Evolutionary conservation across 2,888 invertebrate species (phyloP), one percentile per base, ranked within the genome.

Genomic region (Plemyria rubiginata): DNA sequence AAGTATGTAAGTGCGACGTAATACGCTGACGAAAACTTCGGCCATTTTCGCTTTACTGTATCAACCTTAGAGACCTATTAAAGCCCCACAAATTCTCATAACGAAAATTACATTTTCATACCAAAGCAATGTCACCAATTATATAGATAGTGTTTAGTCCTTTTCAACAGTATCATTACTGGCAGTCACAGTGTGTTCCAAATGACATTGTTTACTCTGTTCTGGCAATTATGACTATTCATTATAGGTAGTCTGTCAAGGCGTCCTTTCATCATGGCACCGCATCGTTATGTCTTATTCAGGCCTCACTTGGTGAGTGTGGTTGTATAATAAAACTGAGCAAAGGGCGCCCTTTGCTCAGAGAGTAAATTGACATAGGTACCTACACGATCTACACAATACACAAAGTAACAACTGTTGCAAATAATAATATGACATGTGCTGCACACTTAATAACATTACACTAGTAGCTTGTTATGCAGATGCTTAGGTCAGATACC

Each of bases 151-250:
- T 53, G 45, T 56, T 55, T 55, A 65, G 67, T 65, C 66, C 67
- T 60, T 66, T 62, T 60, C 54, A 57, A 68, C 56, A 59, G 54
- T 62, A 66, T 70, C 60, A 72, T 73, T 70, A 72, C 57, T 61
- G 59, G 43, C 59, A n/a, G n/a, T n/a, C n/a, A 66, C 67, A 81
- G 80, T 79, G 80, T 79, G 81, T 80, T 76, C 80, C 73, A 69
- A 67, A 70, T 79, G 78, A 75, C 80, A 80, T 81, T 81, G 75
- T 72, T 45, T 70, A 68, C 65, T 66, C 65, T 62, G 59, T 41
- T 16, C 68, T 69, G 72, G 81, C 80, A 86, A 87, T 88, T 86
- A 88, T 86, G 85, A 86, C 86, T 89, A 86, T 87, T 88, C 88
- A 89, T 90, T 86, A 87, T 80, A n/a, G n/a, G n/a, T n/a, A 54